These are phyloP conservation scores for Camptogramma bilineatum DNA, from an alignment of 2,888 invertebrate genomes.

Conservation along the genomic window DNA sequence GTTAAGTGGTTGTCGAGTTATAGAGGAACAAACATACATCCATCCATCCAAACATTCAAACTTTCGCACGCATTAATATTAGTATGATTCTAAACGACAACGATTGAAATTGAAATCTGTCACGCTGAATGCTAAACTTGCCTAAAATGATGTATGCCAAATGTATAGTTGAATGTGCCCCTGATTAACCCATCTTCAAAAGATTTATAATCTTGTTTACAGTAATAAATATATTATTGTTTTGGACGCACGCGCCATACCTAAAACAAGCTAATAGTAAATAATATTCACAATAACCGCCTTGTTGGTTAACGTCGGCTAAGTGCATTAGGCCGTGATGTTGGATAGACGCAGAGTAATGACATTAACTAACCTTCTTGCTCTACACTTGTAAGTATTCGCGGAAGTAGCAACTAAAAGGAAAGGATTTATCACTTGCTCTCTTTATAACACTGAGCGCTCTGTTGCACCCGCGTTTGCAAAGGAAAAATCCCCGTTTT, in stretches of 20 bases:
- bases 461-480: not conserved
- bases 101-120: no score
- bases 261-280: not conserved
- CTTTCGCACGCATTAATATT: no score
- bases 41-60: no score
- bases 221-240: not conserved
- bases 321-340: constrained; percentile 2
- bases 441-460: not conserved
- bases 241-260: not conserved
- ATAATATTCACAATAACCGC: not conserved
- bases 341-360: not conserved
- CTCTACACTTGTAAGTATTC: not conserved
- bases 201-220: not conserved
- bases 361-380: not conserved
- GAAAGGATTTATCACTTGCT: not conserved
- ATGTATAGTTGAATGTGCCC: not conserved
- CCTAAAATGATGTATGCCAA: no score
- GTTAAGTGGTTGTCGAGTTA: no score
- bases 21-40: no score
- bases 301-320: not conserved
- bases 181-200: not conserved
- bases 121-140: no score
- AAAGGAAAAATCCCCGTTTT: not conserved
- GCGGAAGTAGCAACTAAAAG: not conserved
- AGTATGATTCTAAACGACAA: no score